Base-by-base conservation (phyloP, 2,888 invertebrate species). In the Microchrysa polita region DNA sequence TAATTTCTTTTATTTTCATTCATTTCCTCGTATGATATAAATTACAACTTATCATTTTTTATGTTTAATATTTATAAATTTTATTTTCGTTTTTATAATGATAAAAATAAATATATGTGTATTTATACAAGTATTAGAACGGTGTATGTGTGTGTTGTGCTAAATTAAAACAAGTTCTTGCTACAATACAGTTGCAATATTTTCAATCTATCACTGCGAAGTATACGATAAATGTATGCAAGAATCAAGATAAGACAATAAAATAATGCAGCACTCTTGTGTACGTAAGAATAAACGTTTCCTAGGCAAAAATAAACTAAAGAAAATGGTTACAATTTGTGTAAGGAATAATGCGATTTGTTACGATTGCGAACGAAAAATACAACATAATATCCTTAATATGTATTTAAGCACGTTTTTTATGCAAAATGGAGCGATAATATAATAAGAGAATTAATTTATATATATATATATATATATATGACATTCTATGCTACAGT, bases 71-170 rank as follows among this genome's bases (percentile, higher is more conserved):
- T 52, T 23, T 52, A 67, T 67, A 67, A 67, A 67, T 52, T 67
- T 65, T 55, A 16, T 48, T 48, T 12, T 65, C 48, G 34, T 42
- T 18, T 53, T 67, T 52, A 53, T 23, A 52, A 67, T 67, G 67
- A 53, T 67, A 67, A 67, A 65, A 67, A 67, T 67, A 67, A 67
- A 67, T 67, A n/a, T n/a, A 53, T 53, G 27, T 34, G 7, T 34
- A 34, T 67, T 67, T 67, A 65, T 67, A 67, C 67, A 67, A 67
- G 27, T 67, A 67, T 52, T 67, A 67, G 48, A 65, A 65, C 22
- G 23, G 53, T 67, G 67, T 67, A 52, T 67, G 52, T 67, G 53
- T 67, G 22, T 63, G 22, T 40, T 34, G 65, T 48, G 65, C 52
- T 34, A 53, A 67, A 34, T 4, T 53, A 53, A 53, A 27, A 34